Evolutionary conservation across 92 coral and sea anemone genomes (phyloP).

Genomic region (Muricea muricata): DNA sequence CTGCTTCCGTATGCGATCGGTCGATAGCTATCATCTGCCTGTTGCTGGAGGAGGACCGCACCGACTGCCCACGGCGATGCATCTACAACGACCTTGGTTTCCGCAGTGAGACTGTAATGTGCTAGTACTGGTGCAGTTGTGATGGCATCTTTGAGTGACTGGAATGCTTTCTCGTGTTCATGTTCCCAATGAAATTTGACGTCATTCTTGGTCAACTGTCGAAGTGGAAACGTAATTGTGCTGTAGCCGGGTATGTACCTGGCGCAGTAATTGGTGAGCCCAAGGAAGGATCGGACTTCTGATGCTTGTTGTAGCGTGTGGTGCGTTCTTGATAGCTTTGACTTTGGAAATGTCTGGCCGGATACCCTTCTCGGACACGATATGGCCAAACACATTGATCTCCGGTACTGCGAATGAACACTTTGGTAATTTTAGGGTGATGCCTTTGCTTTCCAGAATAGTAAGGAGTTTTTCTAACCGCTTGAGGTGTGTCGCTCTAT

Average conservation of each 20-base stretch:
- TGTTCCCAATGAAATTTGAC: slow-evolving; percentile 50
- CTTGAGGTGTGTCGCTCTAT: slow-evolving; percentile 35
- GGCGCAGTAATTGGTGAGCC: slow-evolving; percentile 43
- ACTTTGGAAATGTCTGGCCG: slow-evolving; percentile 50
- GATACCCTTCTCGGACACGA: slow-evolving; percentile 60
- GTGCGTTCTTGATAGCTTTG: slow-evolving; percentile 53
- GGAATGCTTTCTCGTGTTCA: slow-evolving; percentile 45
- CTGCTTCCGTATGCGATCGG: slow-evolving; percentile 53
- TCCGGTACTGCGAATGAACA: slow-evolving; percentile 40
- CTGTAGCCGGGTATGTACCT: slow-evolving; percentile 62
- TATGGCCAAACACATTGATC: slow-evolving; percentile 66
- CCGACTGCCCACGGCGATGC: slow-evolving; percentile 63
- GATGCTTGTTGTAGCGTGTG: slow-evolving; percentile 52
- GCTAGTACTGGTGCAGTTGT: slow-evolving; percentile 55
- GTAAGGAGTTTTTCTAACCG: slow-evolving; percentile 46
- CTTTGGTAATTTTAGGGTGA: slow-evolving; percentile 56
- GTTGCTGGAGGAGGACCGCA: slow-evolving; percentile 52
- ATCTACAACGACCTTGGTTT: slow-evolving; percentile 45
- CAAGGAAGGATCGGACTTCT: slow-evolving; percentile 61
- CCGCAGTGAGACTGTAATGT: slow-evolving; percentile 50
- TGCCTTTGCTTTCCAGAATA: slow-evolving; percentile 44
- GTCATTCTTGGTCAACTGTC: slow-evolving; percentile 47
- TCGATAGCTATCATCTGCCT: slow-evolving; percentile 30
- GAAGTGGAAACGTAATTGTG: slow-evolving; percentile 51
- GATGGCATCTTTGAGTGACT: slow-evolving; percentile 37